Evolutionary conservation across 2,797 vertebrate species (phyloP).

Genomic region (Darevskia mixta): DNA sequence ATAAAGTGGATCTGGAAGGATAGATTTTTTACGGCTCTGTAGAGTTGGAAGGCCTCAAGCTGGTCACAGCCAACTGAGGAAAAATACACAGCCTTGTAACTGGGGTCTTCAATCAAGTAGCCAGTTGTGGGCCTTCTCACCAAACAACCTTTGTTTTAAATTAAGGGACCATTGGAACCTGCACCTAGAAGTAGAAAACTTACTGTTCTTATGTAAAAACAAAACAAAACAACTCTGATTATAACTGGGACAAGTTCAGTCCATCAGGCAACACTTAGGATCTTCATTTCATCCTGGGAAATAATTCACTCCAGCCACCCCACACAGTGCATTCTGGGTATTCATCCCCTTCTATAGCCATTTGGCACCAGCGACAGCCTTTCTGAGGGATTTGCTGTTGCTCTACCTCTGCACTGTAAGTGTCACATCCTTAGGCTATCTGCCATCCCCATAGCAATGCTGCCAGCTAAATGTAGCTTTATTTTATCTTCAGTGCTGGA

Average conservation of each 20-base stretch:
- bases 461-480: neutral
- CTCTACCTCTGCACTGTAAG: neutral
- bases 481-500: neutral
- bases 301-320: no score
- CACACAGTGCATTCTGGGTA: neutral
- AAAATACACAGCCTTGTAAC: neutral
- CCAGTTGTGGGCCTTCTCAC: neutral
- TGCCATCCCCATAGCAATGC: conserved; percentile 8
- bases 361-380: neutral
- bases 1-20: no score
- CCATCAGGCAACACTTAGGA: neutral
- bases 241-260: neutral
- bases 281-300: neutral
- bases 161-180: neutral
- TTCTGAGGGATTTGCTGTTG: neutral
- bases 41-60: neutral
- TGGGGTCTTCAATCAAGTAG: neutral
- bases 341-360: neutral
- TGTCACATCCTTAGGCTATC: neutral
- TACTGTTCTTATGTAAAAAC: neutral
- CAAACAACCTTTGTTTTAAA: neutral
- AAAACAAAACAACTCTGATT: neutral
- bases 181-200: neutral
- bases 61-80: neutral
- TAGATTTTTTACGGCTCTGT: neutral